Conservation (phyloP, 1,140 invertebrate species). For the Zaprionus inermis region DNA sequence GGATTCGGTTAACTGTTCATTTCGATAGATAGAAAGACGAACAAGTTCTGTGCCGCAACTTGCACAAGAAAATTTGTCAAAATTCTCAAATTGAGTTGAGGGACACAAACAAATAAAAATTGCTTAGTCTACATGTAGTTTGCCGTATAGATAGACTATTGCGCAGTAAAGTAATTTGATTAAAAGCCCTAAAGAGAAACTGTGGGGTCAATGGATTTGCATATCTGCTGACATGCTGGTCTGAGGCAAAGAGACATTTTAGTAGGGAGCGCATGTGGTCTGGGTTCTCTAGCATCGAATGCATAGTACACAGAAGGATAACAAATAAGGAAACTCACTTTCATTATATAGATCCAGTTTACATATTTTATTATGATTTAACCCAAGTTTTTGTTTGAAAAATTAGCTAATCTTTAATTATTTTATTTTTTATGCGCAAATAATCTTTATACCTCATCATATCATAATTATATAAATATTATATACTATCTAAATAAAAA, state of each 20-base stretch:
- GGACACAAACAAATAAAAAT: slow-evolving; percentile 57
- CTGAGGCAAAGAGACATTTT: slow-evolving; percentile 30
- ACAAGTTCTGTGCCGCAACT: slow-evolving; percentile 9
- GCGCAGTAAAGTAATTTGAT: slow-evolving; percentile 71
- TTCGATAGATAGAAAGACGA: slow-evolving; percentile 10
- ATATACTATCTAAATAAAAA: too few species aligned
- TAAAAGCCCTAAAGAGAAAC: slow-evolving; percentile 57
- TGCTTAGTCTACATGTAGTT: slow-evolving; percentile 32
- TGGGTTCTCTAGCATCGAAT: neutral
- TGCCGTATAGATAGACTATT: slow-evolving; percentile 22
- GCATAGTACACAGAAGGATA: neutral
- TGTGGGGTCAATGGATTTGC: slow-evolving; percentile 51
- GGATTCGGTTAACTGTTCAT: slow-evolving; percentile 14
- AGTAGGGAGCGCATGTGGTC: slow-evolving; percentile 17
- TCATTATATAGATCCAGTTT: too few species aligned
- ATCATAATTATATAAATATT: too few species aligned
- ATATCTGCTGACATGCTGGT: slow-evolving; percentile 65
- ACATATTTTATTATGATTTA: too few species aligned
- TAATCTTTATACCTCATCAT: too few species aligned
- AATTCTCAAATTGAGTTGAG: slow-evolving; percentile 42
- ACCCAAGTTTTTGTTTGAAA: too few species aligned
- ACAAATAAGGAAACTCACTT: neutral
- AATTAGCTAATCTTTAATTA: too few species aligned
- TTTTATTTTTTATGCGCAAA: too few species aligned
- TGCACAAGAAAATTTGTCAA: slow-evolving; percentile 33